Evolutionary conservation across 2,888 invertebrate genomes (phyloP).

Genomic region (Thysanoteuthis rhombus): DNA sequence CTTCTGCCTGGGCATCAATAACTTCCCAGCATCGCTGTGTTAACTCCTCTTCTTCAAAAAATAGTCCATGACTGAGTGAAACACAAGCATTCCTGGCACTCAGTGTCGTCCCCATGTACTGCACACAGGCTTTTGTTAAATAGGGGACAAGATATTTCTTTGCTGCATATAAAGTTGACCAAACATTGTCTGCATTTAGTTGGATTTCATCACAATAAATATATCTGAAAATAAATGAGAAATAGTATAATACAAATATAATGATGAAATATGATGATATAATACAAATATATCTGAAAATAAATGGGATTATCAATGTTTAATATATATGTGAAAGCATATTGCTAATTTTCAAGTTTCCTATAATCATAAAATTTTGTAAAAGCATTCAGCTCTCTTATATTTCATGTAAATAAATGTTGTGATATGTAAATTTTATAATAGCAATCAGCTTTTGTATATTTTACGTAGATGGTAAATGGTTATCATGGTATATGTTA

Average conservation of each 20-base stretch:
- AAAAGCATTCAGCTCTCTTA: too few relatives aligned
- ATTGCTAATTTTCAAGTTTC: too few relatives aligned
- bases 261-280: not conserved
- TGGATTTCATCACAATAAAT: slow-evolving; percentile 97
- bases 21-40: slow-evolving; percentile 82
- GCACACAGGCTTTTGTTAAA: slow-evolving; percentile 91
- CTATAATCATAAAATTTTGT: too few relatives aligned
- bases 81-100: slow-evolving; percentile 96
- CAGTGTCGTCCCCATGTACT: slow-evolving; percentile 92
- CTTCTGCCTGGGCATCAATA: slow-evolving; percentile 95
- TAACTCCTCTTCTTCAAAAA: slow-evolving; percentile 95
- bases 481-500: too few relatives aligned
- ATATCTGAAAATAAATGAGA: slow-evolving; percentile 76
- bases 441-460: too few relatives aligned
- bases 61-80: slow-evolving; percentile 90
- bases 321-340: too few relatives aligned
- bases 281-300: not conserved
- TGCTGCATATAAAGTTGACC: slow-evolving; percentile 93
- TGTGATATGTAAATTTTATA: too few relatives aligned
- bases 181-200: slow-evolving; percentile 91
- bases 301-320: too few relatives aligned
- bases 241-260: not conserved
- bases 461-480: too few relatives aligned
- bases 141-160: slow-evolving; percentile 97
- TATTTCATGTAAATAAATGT: too few relatives aligned